Evolutionary conservation across 2,797 vertebrate species (phyloP).

Genomic region (Salmo trutta): DNA sequence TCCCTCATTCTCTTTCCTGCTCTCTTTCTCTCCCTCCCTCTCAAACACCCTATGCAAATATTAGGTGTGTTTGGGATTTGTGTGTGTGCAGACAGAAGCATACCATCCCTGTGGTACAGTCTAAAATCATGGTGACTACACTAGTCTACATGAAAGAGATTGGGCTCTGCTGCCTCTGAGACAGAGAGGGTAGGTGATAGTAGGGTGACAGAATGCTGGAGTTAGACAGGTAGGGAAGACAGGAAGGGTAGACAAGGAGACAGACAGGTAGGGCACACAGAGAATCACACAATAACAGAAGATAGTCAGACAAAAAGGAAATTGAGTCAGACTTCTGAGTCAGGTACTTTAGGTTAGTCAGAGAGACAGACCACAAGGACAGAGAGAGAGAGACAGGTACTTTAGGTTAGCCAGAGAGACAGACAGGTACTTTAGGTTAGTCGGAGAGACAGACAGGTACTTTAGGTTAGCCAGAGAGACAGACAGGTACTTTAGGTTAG

Average conservation of each 20-base stretch:
- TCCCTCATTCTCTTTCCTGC: no score
- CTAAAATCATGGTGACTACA: neutral
- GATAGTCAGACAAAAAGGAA: neutral
- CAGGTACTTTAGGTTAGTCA: no score
- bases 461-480: neutral
- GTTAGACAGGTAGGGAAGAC: neutral
- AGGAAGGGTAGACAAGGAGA: neutral
- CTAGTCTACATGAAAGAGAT: neutral
- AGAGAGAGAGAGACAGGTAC: neutral
- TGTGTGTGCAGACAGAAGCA: neutral
- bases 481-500: neutral
- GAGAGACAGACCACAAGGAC: neutral
- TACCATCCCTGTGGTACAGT: neutral
- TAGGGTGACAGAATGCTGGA: neutral
- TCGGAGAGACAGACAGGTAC: neutral
- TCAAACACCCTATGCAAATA: no score
- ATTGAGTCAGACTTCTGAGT: neutral
- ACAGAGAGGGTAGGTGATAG: neutral
- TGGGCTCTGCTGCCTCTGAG: conserved; percentile 15
- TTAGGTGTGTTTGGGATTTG: neutral
- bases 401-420: neutral
- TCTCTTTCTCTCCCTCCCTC: no score
- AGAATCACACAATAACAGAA: neutral
- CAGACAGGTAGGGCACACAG: neutral
- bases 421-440: neutral